phyloP scores from a whole-genome alignment of 1,140 invertebrate genomes.

The Apocrypta bakeri region DNA sequence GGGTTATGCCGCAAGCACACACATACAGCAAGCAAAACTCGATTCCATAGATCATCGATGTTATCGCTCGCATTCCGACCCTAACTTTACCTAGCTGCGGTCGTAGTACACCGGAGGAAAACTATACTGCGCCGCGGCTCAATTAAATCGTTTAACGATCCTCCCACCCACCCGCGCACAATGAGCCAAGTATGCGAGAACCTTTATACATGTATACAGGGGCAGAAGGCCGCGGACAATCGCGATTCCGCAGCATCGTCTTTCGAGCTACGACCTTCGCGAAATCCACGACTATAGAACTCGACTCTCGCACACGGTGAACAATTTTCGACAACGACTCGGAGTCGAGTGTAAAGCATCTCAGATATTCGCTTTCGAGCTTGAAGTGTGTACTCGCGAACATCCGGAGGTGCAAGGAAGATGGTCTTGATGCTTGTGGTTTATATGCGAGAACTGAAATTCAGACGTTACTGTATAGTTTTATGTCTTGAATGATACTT shows the following conservation, averaged over 20 bases:
- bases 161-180: background rate
- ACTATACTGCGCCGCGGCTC: background rate
- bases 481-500: background rate
- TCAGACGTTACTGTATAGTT: too few relatives aligned
- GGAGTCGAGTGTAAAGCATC: conserved; percentile 28
- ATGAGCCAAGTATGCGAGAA: background rate
- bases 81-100: background rate
- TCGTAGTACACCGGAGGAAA: background rate
- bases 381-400: background rate
- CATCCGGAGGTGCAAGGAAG: background rate
- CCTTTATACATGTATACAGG: background rate
- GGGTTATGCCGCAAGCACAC: background rate
- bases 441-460: too few relatives aligned
- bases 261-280: background rate
- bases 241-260: conserved; percentile 2
- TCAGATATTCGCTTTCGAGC: conserved; percentile 30
- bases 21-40: background rate
- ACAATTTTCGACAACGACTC: conserved; percentile 40
- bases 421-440: background rate
- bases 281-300: too few relatives aligned
- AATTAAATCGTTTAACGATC: conserved; percentile 51
- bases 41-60: conserved; percentile 47
- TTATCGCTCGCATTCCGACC: background rate
- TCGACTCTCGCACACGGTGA: too few relatives aligned
- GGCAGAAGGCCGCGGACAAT: conserved; percentile 12